Evolutionary conservation across 2,888 invertebrate genomes (phyloP).

Genomic region (Scrobipalpa atriplicella): DNA sequence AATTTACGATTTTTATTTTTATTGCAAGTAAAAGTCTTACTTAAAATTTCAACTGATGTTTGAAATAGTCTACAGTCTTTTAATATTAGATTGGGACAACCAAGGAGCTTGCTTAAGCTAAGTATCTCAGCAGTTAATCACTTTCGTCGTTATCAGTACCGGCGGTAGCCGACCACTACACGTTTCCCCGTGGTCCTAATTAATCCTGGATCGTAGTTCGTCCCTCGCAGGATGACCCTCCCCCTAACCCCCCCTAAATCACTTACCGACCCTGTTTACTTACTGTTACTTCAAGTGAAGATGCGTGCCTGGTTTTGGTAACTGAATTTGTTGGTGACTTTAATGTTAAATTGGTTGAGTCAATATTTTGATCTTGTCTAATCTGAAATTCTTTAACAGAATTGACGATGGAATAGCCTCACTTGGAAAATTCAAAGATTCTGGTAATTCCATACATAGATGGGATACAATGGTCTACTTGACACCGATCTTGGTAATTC

Average conservation of each 20-base stretch:
- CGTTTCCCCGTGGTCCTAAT: constrained; percentile 71
- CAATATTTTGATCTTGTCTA: background rate
- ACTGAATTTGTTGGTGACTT: background rate
- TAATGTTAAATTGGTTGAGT: background rate
- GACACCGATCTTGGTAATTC: no score
- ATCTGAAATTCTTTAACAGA: no score
- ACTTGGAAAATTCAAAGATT: no score
- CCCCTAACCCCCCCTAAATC: constrained; percentile 46
- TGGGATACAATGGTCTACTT: no score
- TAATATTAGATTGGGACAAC: no score
- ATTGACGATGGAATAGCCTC: no score
- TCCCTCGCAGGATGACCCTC: constrained; percentile 69
- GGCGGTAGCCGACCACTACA: constrained; percentile 62
- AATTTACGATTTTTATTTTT: no score
- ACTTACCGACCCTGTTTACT: constrained; percentile 43
- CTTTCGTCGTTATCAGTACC: constrained; percentile 41
- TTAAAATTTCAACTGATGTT: no score
- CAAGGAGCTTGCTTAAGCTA: no score
- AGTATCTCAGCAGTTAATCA: background rate
- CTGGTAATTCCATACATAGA: no score
- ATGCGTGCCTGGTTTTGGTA: background rate
- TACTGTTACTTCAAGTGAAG: background rate
- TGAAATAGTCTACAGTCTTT: no score
- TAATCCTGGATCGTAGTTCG: constrained; percentile 72
- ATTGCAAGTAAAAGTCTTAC: no score